A percentile compares a stretch with the other conserved stretches of the same genome.
These are phyloP conservation scores for Lysiphlebus fabarum DNA, from an alignment of 1,140 invertebrate species.

Conservation along the genomic window DNA sequence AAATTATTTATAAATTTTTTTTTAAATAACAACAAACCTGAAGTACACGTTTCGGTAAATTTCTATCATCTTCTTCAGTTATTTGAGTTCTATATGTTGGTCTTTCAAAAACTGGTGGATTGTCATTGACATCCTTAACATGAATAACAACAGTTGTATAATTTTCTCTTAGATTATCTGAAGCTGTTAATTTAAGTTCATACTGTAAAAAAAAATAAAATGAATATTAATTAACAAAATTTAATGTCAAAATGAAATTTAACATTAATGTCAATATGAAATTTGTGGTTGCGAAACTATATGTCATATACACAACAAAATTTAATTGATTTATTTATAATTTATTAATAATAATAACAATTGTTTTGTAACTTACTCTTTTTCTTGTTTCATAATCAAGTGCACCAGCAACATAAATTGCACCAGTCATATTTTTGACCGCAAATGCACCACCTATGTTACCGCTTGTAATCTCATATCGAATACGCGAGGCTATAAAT, in stretches of 20 bases:
- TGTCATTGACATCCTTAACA: conserved; percentile 93
- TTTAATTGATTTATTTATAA: not conserved
- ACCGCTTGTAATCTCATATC: conserved; percentile 97
- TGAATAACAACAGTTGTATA: conserved; percentile 93
- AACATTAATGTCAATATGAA: conserved; percentile 18
- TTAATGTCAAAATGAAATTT: conserved; percentile 15
- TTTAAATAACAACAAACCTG: conserved; percentile 61
- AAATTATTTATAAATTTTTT: not conserved
- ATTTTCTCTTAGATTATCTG: conserved; percentile 94
- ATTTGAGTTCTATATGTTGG: conserved; percentile 93
- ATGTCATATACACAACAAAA: not conserved
- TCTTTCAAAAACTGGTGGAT: conserved; percentile 84
- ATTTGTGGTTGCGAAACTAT: not conserved
- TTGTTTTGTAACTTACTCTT: conserved; percentile 60
- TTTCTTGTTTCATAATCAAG: conserved; percentile 89
- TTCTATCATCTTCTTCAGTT: conserved; percentile 91
- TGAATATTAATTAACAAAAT: conserved; percentile 7
- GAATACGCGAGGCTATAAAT: conserved; percentile 97
- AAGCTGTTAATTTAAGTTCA: conserved; percentile 87
- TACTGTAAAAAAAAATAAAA: conserved; percentile 63
- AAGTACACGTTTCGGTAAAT: conserved; percentile 87
- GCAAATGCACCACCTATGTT: conserved; percentile 97
- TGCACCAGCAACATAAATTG: conserved; percentile 93
- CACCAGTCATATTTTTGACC: conserved; percentile 95
- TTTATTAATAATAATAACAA: not conserved